phyloP scores from a whole-genome alignment of 1,140 invertebrate species.

The Drosophila bifasciata region DNA sequence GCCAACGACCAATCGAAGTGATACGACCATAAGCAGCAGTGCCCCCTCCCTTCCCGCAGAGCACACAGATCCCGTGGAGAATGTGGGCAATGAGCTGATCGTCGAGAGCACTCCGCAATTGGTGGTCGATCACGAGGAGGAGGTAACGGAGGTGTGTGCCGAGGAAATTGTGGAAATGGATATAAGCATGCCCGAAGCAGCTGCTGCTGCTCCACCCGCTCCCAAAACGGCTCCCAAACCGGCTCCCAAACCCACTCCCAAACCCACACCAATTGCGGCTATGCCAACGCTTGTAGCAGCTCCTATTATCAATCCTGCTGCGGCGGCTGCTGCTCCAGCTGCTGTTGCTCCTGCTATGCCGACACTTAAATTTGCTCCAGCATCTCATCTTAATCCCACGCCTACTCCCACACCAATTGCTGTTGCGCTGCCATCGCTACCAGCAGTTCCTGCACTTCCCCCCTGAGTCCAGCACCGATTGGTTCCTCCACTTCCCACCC shows the following conservation, averaged over 20 bases:
- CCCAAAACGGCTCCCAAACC: too few relatives aligned
- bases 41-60: constrained; percentile 10
- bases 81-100: constrained; percentile 59
- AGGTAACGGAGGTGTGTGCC: constrained; percentile 63
- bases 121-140: constrained; percentile 77
- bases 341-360: background rate
- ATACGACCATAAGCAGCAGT: constrained; percentile 25
- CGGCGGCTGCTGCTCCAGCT: background rate
- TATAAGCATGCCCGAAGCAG: constrained; percentile 22
- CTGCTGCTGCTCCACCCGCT: background rate
- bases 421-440: constrained; percentile 6
- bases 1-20: constrained; percentile 52
- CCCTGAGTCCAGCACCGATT: too few relatives aligned
- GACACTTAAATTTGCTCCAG: too few relatives aligned
- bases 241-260: constrained; percentile 1
- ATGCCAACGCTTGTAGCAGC: too few relatives aligned
- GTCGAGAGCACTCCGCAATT: constrained; percentile 73
- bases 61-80: constrained; percentile 38
- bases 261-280: constrained; percentile 2
- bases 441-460: background rate
- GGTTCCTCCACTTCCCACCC: background rate
- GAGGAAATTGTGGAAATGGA: constrained; percentile 63
- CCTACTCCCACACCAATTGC: background rate
- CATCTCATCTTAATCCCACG: too few relatives aligned
- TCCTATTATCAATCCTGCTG: too few relatives aligned